Base-by-base conservation (phyloP, 2,888 invertebrate genomes). In the Parnassius orleans region DNA sequence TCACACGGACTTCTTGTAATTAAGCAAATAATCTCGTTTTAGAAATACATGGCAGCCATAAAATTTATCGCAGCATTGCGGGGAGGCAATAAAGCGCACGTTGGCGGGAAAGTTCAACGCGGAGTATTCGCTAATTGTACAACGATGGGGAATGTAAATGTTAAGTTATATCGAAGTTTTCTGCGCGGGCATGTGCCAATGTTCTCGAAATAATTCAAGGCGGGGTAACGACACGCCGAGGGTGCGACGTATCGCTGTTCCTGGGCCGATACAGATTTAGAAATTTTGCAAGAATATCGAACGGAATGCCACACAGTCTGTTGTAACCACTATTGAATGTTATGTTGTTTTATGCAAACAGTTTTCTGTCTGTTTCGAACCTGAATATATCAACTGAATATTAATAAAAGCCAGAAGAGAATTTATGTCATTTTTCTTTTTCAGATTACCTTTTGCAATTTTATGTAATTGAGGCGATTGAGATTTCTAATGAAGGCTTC, bases 231-330 rank as follows among this genome's bases (percentile, higher is more conserved):
- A 48, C 46, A 53, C 54, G 53, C 43, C 24, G 51, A 56, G 63
- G 56, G 60, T 15, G 57, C 53, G 47, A 19, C 42, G 59, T 15
- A 53, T 53, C 57, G 58, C 61, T 60, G 63, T 61, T 59, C 43
- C 7, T 41, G 33, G 24, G 48, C 11, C 57, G 57, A n/a, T 66
- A 74, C 81, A 73, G 75, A 84, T 79, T 78, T 83, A 79, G 80
- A 79, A 71, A 68, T 57, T 41, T 42, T 48, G 73, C 69, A 61
- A 77, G 75, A 78, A 74, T 70, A 80, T 73, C 68, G 72, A 71
- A 70, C 73, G 72, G 70, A 75, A 63, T 84, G 84, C 81, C 85
- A 83, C 64, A 79, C 83, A 71, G 83, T 86, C 85, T 85, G 73
- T 73, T 68, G 68, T 12, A 46, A 7, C n/a, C 12, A 46, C 46